Evolutionary conservation across 2,888 invertebrate genomes (phyloP), one percentile per base, ranked within the genome.

Genomic region (Himalopsyche anomala): DNA sequence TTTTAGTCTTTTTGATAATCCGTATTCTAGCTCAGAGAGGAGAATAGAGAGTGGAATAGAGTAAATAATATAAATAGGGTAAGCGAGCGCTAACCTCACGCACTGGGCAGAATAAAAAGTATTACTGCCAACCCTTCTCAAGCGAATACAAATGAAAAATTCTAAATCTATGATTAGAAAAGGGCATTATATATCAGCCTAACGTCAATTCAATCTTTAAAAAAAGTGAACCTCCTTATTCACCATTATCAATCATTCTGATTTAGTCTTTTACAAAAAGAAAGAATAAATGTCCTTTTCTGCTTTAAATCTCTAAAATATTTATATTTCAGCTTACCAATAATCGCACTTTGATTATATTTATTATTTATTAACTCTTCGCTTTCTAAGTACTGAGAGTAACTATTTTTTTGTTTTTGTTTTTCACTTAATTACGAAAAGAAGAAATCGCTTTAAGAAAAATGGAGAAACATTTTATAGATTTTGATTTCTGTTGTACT

Each of bases 81-180:
- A 28, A 28, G 19, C 28, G 28, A 62, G 62, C 19, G 62, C 62
- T 28, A 62, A 62, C 62, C 62, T 62, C 62, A 62, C 62, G 62
- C 62, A 62, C 62, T 62, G 28, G 11, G 62, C 62, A 62, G 62
- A 62, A 62, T 62, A 62, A 62, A 62, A 62, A 62, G 62, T 62
- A 62, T 62, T 62, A 62, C 62, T 62, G 62, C 19, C 62, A 19
- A 62, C 62, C 62, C 62, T 62, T 62, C 62, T 62, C 62, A 62
- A 62, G 62, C 28, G 62, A 62, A 62, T 62, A 62, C 62, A 62
- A 62, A 62, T 62, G 62, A 62, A 62, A 62, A 62, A 62, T 62
- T 62, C 62, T 62, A 62, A 62, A 62, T 62, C 62, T 62, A 62
- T 19, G 62, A 62, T 62, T 62, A 62, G 62, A 62, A 62, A 62